A percentile compares a stretch with the other conserved stretches of the same genome.
These are phyloP conservation scores for Lasioglossum morio DNA, from an alignment of 2,888 invertebrate species.

Conservation along the genomic window DNA sequence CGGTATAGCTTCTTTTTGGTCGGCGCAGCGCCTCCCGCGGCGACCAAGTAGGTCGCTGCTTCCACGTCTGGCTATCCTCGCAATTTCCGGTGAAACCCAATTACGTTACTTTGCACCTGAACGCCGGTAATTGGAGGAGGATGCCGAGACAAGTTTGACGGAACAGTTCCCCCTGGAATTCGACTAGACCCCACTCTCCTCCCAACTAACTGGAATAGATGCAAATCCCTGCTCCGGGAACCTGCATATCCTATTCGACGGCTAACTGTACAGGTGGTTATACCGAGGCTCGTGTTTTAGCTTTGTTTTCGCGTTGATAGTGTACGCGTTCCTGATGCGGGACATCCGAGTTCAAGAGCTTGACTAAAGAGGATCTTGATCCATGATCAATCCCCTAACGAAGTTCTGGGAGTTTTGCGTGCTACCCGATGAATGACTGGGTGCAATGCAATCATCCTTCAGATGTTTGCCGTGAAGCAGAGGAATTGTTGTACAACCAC, in stretches of 20 bases:
- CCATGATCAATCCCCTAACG: too few relatives aligned
- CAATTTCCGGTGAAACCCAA: slow-evolving; percentile 79
- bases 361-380: not conserved
- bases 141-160: slow-evolving; percentile 10
- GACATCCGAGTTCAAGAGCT: not conserved
- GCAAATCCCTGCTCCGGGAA: slow-evolving; percentile 4
- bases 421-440: too few relatives aligned
- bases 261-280: slow-evolving; percentile 46
- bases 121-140: slow-evolving; percentile 11
- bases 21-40: slow-evolving; percentile 41
- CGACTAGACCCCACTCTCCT: not conserved
- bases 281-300: not conserved
- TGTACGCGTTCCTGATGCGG: not conserved
- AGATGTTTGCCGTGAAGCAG: too few relatives aligned
- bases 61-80: slow-evolving; percentile 58
- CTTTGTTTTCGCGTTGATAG: not conserved
- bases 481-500: too few relatives aligned
- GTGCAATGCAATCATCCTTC: too few relatives aligned
- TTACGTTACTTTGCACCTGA: slow-evolving; percentile 71
- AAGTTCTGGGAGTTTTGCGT: too few relatives aligned
- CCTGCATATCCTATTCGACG: slow-evolving; percentile 11
- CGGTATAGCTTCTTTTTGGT: slow-evolving; percentile 30
- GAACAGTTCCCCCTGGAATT: not conserved
- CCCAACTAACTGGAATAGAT: slow-evolving; percentile 18
- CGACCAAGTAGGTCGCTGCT: slow-evolving; percentile 63